These are phyloP conservation scores for Indicator indicator DNA, from an alignment of 2,113 vertebrate species.

Conservation along the genomic window DNA sequence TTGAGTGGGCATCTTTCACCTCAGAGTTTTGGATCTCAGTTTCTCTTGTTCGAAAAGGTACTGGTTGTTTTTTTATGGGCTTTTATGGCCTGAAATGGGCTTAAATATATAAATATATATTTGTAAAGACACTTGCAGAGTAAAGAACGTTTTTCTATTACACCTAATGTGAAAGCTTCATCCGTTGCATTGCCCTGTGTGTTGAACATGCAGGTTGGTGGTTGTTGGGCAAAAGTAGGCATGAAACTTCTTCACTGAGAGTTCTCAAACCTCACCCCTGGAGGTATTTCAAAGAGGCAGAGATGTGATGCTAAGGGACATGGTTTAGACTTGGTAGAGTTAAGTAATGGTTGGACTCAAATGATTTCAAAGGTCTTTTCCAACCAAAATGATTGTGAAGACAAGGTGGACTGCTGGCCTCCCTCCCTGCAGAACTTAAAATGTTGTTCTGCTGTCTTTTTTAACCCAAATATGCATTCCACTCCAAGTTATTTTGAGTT, in stretches of 20 bases:
- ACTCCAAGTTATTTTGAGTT: not conserved
- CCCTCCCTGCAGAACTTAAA: not conserved
- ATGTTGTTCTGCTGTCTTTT: not conserved
- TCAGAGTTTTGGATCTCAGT: conserved; percentile 37
- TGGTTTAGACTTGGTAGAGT: too few relatives aligned
- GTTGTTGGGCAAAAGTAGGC: not conserved
- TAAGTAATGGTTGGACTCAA: too few relatives aligned
- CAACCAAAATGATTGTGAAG: not conserved
- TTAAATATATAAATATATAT: conserved; percentile 78
- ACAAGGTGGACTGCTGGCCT: not conserved
- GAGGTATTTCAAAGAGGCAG: too few relatives aligned
- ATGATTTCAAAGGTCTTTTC: too few relatives aligned
- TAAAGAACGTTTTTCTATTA: conserved; percentile 79
- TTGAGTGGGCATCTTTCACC: conserved; percentile 47
- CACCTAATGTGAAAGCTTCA: conserved; percentile 54
- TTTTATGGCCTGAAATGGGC: conserved; percentile 71
- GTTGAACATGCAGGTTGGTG: not conserved
- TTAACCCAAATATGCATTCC: not conserved
- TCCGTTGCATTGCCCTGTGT: conserved; percentile 7
- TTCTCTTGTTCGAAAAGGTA: conserved; percentile 69
- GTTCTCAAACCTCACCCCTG: too few relatives aligned
- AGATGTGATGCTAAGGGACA: too few relatives aligned
- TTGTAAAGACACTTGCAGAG: conserved; percentile 79
- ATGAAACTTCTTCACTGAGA: too few relatives aligned
- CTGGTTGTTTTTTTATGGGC: conserved; percentile 65